Evolutionary conservation across 2,888 invertebrate genomes (phyloP).

Genomic region (Chrysina gloriosa): DNA sequence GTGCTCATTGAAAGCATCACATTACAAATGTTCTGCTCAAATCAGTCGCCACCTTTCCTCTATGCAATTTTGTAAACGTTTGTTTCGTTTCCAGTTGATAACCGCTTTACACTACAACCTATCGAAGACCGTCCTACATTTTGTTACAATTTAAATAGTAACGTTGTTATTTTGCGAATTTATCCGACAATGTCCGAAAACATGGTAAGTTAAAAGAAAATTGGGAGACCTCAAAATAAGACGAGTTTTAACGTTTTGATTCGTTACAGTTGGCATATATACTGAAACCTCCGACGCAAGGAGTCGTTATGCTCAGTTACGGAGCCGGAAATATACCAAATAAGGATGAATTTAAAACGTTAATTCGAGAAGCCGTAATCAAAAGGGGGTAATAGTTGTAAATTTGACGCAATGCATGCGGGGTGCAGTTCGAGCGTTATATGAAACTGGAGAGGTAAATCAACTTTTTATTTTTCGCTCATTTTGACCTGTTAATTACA

Average conservation of each 20-base stretch:
- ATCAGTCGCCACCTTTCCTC: too few species aligned
- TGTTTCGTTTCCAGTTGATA: neutral
- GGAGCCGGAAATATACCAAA: conserved; percentile 94
- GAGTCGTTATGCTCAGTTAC: conserved; percentile 93
- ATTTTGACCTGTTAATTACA: too few species aligned
- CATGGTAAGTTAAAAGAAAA: conserved; percentile 68
- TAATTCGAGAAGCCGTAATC: conserved; percentile 76
- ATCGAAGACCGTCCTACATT: neutral
- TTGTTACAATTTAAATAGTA: conserved; percentile 82
- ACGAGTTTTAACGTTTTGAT: neutral
- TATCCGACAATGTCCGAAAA: conserved; percentile 91
- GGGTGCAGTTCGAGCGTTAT: conserved; percentile 82
- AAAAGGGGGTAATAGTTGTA: conserved; percentile 87
- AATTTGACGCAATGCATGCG: conserved; percentile 92
- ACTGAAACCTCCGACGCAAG: conserved; percentile 76
- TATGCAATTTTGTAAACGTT: neutral
- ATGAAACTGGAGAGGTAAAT: conserved; percentile 85
- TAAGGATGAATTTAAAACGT: conserved; percentile 81
- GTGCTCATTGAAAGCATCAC: too few species aligned
- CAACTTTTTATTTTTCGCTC: too few species aligned
- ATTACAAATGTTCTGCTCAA: too few species aligned
- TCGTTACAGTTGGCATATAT: conserved; percentile 71
- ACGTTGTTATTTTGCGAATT: conserved; percentile 87
- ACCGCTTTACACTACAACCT: neutral
- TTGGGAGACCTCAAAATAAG: too few species aligned